Percentiles rank a stretch among this genome's conserved stretches.
These are phyloP conservation scores for Sinotaia quadrata DNA, from an alignment of 2,888 invertebrate genomes.

Conservation along the genomic window DNA sequence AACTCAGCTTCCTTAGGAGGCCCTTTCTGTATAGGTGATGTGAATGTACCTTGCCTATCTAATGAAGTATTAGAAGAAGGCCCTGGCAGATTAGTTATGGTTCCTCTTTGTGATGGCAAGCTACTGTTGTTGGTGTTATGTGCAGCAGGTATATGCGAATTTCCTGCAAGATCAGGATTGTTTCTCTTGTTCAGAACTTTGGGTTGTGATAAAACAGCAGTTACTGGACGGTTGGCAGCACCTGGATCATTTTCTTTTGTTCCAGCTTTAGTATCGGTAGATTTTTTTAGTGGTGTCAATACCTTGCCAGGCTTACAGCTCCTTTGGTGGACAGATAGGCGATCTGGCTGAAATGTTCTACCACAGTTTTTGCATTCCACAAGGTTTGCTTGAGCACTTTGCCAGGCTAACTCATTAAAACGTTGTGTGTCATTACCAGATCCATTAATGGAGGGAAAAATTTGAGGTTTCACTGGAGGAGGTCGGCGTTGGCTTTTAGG, in stretches of 20 bases:
- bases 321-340: constrained; percentile 77
- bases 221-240: constrained; percentile 49
- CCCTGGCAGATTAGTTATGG: no score
- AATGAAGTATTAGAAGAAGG: neutral
- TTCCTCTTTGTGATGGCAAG: neutral
- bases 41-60: constrained; percentile 38
- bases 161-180: constrained; percentile 43
- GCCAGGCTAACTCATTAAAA: constrained; percentile 76
- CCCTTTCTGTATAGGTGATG: constrained; percentile 41
- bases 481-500: constrained; percentile 75
- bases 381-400: constrained; percentile 76
- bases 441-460: constrained; percentile 59
- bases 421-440: constrained; percentile 44
- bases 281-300: constrained; percentile 34
- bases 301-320: constrained; percentile 55
- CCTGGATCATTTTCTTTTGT: constrained; percentile 30
- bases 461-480: constrained; percentile 77
- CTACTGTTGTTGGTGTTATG: constrained; percentile 19
- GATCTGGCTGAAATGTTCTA: constrained; percentile 80
- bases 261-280: constrained; percentile 10
- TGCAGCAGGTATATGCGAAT: neutral
- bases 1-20: constrained; percentile 36
- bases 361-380: constrained; percentile 79
- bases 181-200: constrained; percentile 63
- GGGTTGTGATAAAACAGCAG: constrained; percentile 57